Conservation (phyloP, 1,140 invertebrate species). For the Antheraea mylitta region DNA sequence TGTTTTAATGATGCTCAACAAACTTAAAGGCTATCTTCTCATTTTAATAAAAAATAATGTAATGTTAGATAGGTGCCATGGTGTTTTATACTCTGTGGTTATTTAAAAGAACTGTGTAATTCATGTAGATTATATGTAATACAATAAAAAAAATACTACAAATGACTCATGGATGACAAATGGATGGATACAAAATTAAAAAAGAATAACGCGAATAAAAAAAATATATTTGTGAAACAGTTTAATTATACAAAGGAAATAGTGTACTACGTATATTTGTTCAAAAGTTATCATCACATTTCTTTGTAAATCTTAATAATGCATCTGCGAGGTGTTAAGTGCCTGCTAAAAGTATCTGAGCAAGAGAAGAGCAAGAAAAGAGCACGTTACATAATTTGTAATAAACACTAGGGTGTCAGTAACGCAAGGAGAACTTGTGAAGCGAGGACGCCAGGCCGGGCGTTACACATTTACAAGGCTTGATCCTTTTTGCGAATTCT, state of each 20-base stretch:
- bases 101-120: no score
- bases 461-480: conserved; percentile 20
- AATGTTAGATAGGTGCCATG: no score
- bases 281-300: conserved; percentile 6
- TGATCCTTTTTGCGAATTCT: conserved; percentile 14
- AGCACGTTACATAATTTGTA: conserved; percentile 67
- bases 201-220: no score
- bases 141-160: no score
- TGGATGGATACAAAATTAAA: no score
- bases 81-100: no score
- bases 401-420: conserved; percentile 53
- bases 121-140: no score
- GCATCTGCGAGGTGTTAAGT: conserved; percentile 1
- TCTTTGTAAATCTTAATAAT: neutral
- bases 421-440: conserved; percentile 20
- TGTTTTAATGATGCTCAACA: no score
- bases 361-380: neutral
- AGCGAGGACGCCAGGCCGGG: neutral
- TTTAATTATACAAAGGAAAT: conserved; percentile 9
- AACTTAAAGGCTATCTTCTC: no score
- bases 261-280: conserved; percentile 7
- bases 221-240: neutral
- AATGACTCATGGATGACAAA: no score
- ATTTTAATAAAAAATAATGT: no score
- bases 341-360: conserved; percentile 22